Evolutionary conservation across 1,140 invertebrate species (phyloP).

Genomic region (Calliphora vicina): DNA sequence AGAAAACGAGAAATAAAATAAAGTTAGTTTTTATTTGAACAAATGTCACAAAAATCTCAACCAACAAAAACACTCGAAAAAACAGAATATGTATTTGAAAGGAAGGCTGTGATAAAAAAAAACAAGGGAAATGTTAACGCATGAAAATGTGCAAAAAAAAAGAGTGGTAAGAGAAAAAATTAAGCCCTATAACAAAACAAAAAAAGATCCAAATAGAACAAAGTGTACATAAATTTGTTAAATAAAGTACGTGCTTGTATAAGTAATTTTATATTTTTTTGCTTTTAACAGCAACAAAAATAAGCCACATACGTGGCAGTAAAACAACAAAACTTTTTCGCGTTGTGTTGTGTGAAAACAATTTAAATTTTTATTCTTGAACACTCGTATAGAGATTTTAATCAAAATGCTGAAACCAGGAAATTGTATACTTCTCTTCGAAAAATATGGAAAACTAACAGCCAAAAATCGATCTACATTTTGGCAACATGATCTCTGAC

Average conservation of each 20-base stretch:
- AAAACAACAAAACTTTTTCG: no score
- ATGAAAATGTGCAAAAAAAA: neutral
- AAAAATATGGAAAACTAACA: no score
- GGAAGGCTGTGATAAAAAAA: neutral
- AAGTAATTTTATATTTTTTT: neutral
- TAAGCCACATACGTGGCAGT: neutral
- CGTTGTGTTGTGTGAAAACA: no score
- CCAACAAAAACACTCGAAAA: neutral
- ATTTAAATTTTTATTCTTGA: no score
- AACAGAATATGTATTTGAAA: neutral
- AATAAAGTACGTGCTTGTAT: conserved; percentile 13
- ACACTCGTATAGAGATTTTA: no score
- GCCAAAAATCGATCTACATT: no score
- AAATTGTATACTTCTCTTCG: no score
- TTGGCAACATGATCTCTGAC: no score
- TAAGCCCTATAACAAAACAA: neutral
- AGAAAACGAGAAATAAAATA: neutral
- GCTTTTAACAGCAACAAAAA: neutral
- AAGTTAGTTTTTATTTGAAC: neutral
- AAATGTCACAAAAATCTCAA: neutral
- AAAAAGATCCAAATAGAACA: neutral
- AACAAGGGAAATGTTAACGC: neutral
- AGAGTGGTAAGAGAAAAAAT: neutral
- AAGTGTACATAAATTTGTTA: neutral
- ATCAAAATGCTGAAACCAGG: no score